Conservation (phyloP, 37 sponge, comb jelly and placozoan genomes). For the Bolinopsis microptera region DNA sequence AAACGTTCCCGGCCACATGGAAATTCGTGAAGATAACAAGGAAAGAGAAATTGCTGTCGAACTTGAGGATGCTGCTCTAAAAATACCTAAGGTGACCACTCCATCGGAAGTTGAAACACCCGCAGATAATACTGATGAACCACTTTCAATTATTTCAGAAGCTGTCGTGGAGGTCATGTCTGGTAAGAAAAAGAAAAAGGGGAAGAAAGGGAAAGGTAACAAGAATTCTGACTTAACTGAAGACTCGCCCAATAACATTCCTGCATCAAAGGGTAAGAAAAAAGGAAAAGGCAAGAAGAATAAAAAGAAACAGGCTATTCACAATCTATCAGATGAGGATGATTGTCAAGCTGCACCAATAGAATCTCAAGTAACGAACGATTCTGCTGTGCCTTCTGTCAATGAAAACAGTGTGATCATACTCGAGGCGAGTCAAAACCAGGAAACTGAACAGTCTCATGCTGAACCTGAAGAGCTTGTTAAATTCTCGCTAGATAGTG, state of each 20-base stretch:
- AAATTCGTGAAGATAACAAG: too few relatives aligned
- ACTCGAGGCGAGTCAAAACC: background rate
- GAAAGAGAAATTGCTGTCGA: too few relatives aligned
- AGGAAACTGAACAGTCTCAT: background rate
- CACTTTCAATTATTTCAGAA: background rate
- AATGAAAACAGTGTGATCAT: background rate
- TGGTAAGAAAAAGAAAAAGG: slow-evolving; percentile 22
- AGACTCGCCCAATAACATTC: background rate
- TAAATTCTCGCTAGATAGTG: too few relatives aligned
- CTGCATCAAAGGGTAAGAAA: background rate
- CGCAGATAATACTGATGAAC: background rate
- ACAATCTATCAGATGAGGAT: background rate
- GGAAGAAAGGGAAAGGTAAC: slow-evolving; percentile 4
- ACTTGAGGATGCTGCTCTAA: too few relatives aligned
- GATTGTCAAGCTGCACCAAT: too few relatives aligned
- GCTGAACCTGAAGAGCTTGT: background rate
- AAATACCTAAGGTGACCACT: too few relatives aligned
- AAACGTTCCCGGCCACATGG: too few relatives aligned
- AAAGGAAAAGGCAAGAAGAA: slow-evolving; percentile 1
- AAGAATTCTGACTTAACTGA: background rate
- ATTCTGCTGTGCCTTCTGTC: background rate
- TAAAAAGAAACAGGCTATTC: background rate
- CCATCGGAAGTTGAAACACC: too few relatives aligned
- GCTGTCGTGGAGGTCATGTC: background rate
- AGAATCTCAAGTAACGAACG: too few relatives aligned